Evolutionary conservation across 2,113 vertebrate genomes (phyloP), one percentile per base, ranked within the genome.

Genomic region (Alces alces): DNA sequence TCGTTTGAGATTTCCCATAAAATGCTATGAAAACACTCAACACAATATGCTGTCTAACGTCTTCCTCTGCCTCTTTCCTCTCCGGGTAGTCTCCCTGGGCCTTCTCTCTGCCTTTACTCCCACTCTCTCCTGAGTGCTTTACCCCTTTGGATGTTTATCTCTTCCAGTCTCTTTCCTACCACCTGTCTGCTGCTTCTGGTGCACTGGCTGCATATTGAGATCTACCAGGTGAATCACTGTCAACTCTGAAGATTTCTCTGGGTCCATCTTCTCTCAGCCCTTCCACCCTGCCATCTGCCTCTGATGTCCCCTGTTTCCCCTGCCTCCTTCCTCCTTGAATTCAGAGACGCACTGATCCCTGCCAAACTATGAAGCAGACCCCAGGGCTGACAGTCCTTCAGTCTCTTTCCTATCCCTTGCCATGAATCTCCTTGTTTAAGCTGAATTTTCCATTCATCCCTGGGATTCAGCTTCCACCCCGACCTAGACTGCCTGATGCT

Each of bases 201-300:
- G 54, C 89, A 50, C 86, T 85, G 25, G 1, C 39, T 95, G 28
- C 97, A 97, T 91, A 89, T 39, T 91, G 93, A 87, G 88, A 94
- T 93, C 83, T 50, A 83, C 91, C 91, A 92, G 36, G 95, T 96
- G 85, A 97, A 97, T 98, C 87, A 78, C 64, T 97, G 96, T 78
- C 94, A 92, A 21, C 89, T 90, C 27, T 93, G 88, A 88, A 17
- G 95, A 83, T 97, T 98, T 98, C 97, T 98, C 78, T 95, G 94
- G 97, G 95, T 92, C 97, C 19, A 80, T 78, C 88, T 76, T 45
- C 80, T 97, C 96, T 93, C 73, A 80, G 30, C 58, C 61, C 25
- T 94, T 94, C 47, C 0, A 55, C 30, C 9, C 73, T 28, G 21
- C 39, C 54, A 14, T 43, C 57, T 14, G 19, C 14, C 27, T 85